Percentiles rank a stretch among this genome's conserved stretches.
These are phyloP conservation scores for Euleptes europaea DNA, from an alignment of 2,113 vertebrate genomes.

Conservation along the genomic window DNA sequence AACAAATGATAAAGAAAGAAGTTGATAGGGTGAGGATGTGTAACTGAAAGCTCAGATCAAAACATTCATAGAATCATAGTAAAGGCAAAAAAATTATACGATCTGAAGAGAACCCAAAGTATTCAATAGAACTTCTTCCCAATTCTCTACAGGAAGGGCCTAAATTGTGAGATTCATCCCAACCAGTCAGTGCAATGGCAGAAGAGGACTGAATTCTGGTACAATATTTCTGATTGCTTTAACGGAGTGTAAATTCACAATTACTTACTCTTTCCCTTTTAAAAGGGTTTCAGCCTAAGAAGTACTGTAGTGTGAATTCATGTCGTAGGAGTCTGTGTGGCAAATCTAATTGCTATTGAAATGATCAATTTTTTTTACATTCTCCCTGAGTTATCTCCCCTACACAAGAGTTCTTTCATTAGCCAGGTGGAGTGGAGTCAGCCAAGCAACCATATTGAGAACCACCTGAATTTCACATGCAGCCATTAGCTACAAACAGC, in stretches of 20 bases:
- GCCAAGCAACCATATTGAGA: constrained; percentile 21
- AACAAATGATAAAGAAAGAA: no score
- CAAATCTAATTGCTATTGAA: constrained; percentile 38
- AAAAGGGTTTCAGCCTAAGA: constrained; percentile 23
- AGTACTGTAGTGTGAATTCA: constrained; percentile 19
- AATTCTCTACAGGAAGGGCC: not conserved
- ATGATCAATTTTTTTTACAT: constrained; percentile 29
- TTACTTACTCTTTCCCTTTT: constrained; percentile 12
- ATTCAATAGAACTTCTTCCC: not conserved
- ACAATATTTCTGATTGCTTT: constrained; percentile 37
- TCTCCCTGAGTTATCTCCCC: constrained; percentile 19
- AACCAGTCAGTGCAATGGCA: no score
- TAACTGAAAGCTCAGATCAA: no score
- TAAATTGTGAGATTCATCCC: not conserved
- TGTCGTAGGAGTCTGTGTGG: constrained; percentile 7
- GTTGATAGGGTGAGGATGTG: no score
- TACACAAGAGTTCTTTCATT: constrained; percentile 35
- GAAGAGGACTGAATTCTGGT: not conserved
- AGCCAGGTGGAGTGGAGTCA: constrained; percentile 33
- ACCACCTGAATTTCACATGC: constrained; percentile 30
- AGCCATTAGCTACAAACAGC: constrained; percentile 35
- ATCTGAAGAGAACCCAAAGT: no score
- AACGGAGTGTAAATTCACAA: constrained; percentile 18
- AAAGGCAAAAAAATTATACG: no score
- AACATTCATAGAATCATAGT: no score